phyloP scores from a whole-genome alignment of 2,888 invertebrate species.

The Rotaria magnacalcarata region DNA sequence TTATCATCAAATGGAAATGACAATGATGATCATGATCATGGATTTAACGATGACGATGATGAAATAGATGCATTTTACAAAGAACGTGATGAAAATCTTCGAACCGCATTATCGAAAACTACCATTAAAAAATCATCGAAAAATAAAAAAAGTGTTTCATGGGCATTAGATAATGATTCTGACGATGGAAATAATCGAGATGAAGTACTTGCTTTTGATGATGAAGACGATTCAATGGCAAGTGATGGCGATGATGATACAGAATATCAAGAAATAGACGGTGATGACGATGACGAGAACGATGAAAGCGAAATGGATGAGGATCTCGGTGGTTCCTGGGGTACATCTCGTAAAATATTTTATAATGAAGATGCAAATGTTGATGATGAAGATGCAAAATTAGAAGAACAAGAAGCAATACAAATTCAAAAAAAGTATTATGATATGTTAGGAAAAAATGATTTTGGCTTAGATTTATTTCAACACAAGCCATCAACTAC shows the following conservation, averaged over 20 bases:
- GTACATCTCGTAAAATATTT: constrained; percentile 47
- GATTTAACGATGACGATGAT: constrained; percentile 40
- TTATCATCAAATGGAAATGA: constrained; percentile 41
- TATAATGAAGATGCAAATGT: constrained; percentile 40
- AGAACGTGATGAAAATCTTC: constrained; percentile 37
- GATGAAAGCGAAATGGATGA: constrained; percentile 56
- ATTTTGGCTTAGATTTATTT: constrained; percentile 48
- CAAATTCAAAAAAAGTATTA: constrained; percentile 55
- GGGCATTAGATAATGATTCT: constrained; percentile 1
- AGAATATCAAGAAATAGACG: constrained; percentile 20
- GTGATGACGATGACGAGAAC: constrained; percentile 1
- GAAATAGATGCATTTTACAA: constrained; percentile 37
- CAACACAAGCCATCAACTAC: background rate
- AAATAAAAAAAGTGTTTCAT: constrained; percentile 36
- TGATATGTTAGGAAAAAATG: constrained; percentile 54
- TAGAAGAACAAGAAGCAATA: constrained; percentile 58
- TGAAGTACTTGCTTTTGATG: background rate
- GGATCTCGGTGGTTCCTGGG: constrained; percentile 50
- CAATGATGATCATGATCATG: constrained; percentile 43
- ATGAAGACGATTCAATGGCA: background rate
- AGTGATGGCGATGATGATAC: constrained; percentile 4
- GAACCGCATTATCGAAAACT: constrained; percentile 37
- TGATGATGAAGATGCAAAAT: constrained; percentile 51
- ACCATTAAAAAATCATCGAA: constrained; percentile 26
- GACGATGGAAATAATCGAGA: background rate